Evolutionary conservation across 2,797 vertebrate species (phyloP), one percentile per base, ranked within the genome.

Genomic region (Masticophis lateralis): DNA sequence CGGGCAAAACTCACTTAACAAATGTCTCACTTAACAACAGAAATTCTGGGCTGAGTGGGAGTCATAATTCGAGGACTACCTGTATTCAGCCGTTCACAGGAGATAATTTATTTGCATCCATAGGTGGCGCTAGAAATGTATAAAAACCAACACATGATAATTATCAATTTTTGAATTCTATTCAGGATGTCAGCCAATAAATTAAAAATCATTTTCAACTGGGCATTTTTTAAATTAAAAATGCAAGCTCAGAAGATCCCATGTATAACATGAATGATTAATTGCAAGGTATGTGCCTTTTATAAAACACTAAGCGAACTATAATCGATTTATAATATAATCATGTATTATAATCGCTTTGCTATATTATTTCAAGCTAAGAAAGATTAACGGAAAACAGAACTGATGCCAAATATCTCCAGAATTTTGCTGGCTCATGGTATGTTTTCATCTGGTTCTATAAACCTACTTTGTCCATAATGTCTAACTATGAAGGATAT

Each of bases 51-150:
- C 55, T 56, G 11, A 14, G 14, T 14, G 55, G 55, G 12, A 13
- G 55, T 14, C 55, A 2, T 14, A 56, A 56, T 56, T 14, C 55
- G 55, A 56, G 55, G 13, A 56, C 55, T 14, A 55, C 10, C 20
- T 22, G 2, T 2, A 6, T 59, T 43, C 1, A 10, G 13, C 53
- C 22, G 1, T 25, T 47, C 4, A 69, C 59, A 12, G 0, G 20
- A 56, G 2, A 55, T 53, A 90, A 90, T 89, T 25, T 5, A 0
- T 90, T 32, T 57, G 3, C 47, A 90, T 96, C 96, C 90, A 96
- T 91, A 97, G 97, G 91, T 97, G 96, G 96, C 96, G 94, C 91
- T 96, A 95, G 90, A 91, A 91, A 94, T 66, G n/a, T 56, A 56
- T 53, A 93, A 86, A 94, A 83, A 1, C 0, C 61, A 5, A 63